phyloP scores from a whole-genome alignment of 2,888 invertebrate species.

The Dascillus cervinus region DNA sequence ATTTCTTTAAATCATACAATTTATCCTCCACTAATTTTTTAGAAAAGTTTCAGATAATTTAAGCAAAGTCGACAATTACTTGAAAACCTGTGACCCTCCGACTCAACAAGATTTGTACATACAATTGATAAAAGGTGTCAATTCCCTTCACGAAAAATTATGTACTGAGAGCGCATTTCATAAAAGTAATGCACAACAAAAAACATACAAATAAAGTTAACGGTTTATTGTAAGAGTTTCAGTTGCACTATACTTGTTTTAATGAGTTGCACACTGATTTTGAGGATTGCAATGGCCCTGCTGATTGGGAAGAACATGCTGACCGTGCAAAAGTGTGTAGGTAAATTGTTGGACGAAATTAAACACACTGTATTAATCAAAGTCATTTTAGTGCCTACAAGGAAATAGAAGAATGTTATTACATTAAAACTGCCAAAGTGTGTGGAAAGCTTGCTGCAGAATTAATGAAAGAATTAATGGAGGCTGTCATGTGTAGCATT shows the following conservation, averaged over 20 bases:
- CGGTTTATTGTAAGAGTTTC: conserved; percentile 28
- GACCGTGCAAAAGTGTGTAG: conserved; percentile 41
- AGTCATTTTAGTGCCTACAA: conserved; percentile 39
- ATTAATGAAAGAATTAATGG: conserved; percentile 33
- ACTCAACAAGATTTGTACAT: conserved; percentile 43
- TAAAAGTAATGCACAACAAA: conserved; percentile 8
- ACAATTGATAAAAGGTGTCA: conserved; percentile 41
- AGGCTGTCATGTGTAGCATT: conserved; percentile 30
- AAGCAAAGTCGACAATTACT: conserved; percentile 35
- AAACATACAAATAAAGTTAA: neutral
- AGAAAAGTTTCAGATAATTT: conserved; percentile 36
- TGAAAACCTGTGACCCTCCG: conserved; percentile 38
- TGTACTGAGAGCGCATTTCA: conserved; percentile 32
- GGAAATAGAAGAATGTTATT: conserved; percentile 46
- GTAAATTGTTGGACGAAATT: too few species aligned
- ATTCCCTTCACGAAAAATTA: conserved; percentile 39
- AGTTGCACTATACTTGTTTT: conserved; percentile 36
- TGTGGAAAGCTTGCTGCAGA: conserved; percentile 45
- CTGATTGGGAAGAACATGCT: conserved; percentile 48
- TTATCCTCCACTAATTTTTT: conserved; percentile 10
- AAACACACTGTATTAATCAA: conserved; percentile 1
- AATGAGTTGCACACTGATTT: conserved; percentile 44
- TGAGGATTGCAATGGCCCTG: conserved; percentile 45
- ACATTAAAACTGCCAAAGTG: conserved; percentile 43
- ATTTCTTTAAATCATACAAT: conserved; percentile 7